Evolutionary conservation across 1,140 invertebrate genomes (phyloP).

Genomic region (Metopolophium dirhodum): DNA sequence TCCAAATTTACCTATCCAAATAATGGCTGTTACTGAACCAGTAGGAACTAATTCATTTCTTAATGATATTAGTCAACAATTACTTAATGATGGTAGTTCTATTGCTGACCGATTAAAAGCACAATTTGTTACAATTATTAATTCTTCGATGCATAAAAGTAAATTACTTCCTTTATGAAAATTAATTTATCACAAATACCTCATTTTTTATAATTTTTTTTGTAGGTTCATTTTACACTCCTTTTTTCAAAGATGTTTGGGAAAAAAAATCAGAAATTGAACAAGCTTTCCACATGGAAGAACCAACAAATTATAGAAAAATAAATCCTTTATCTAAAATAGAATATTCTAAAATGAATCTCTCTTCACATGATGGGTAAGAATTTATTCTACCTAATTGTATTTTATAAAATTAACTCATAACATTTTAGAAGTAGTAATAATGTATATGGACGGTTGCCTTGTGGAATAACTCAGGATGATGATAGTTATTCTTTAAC

Average conservation of each 20-base stretch:
- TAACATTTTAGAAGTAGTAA: constrained; percentile 38
- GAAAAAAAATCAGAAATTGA: constrained; percentile 95
- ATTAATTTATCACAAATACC: not conserved
- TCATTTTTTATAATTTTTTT: constrained; percentile 59
- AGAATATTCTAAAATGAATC: constrained; percentile 61
- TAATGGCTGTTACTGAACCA: constrained; percentile 89
- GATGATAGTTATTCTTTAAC: constrained; percentile 65
- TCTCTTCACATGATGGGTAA: constrained; percentile 64
- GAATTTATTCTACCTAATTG: constrained; percentile 34
- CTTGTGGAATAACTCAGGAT: constrained; percentile 62
- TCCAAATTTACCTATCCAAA: constrained; percentile 92
- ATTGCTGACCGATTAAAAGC: constrained; percentile 90
- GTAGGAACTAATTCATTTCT: constrained; percentile 88
- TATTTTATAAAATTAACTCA: not conserved
- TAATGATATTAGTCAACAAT: constrained; percentile 85
- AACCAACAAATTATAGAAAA: constrained; percentile 66
- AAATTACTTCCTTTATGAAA: constrained; percentile 57
- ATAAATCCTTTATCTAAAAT: constrained; percentile 62
- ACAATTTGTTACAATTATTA: constrained; percentile 88
- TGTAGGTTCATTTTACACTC: constrained; percentile 91
- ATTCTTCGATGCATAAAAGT: constrained; percentile 84
- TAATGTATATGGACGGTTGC: constrained; percentile 61
- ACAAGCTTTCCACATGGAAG: constrained; percentile 89
- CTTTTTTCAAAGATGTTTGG: constrained; percentile 96
- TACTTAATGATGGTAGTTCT: constrained; percentile 91